A percentile compares a stretch with the other conserved stretches of the same genome.
Conservation (phyloP, 2,888 invertebrate species). For the Parapristionchus giblindavisi region DNA sequence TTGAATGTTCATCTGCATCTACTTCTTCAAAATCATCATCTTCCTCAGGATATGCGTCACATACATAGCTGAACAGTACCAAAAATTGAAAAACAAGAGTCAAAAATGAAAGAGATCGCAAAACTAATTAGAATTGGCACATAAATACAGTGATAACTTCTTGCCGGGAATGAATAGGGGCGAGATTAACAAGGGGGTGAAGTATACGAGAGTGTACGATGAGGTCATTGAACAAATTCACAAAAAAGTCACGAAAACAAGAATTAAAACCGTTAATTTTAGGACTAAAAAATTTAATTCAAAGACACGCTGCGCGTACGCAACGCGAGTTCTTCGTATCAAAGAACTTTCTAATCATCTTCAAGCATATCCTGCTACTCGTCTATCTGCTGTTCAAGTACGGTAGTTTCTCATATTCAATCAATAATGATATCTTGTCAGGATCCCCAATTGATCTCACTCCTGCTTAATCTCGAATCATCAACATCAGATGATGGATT, state of each 20-base stretch:
- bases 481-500: constrained; percentile 48
- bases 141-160: too few relatives aligned
- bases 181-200: too few relatives aligned
- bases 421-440: not conserved
- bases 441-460: constrained; percentile 47
- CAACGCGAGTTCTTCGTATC: constrained; percentile 34
- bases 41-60: too few relatives aligned
- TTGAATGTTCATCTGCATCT: too few relatives aligned
- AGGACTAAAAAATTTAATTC: not conserved
- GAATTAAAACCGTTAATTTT: not conserved
- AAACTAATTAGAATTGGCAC: too few relatives aligned
- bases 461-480: constrained; percentile 49
- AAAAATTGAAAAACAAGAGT: too few relatives aligned
- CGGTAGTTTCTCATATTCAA: not conserved
- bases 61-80: too few relatives aligned
- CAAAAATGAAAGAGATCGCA: too few relatives aligned
- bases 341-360: constrained; percentile 59
- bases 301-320: too few relatives aligned
- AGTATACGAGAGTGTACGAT: too few relatives aligned
- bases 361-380: constrained; percentile 59
- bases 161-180: not conserved
- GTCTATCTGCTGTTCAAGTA: constrained; percentile 55
- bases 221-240: not conserved
- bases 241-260: too few relatives aligned
- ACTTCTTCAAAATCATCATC: too few relatives aligned